Base-by-base conservation (phyloP, 2,888 invertebrate genomes). In the Pherbina coryleti region DNA sequence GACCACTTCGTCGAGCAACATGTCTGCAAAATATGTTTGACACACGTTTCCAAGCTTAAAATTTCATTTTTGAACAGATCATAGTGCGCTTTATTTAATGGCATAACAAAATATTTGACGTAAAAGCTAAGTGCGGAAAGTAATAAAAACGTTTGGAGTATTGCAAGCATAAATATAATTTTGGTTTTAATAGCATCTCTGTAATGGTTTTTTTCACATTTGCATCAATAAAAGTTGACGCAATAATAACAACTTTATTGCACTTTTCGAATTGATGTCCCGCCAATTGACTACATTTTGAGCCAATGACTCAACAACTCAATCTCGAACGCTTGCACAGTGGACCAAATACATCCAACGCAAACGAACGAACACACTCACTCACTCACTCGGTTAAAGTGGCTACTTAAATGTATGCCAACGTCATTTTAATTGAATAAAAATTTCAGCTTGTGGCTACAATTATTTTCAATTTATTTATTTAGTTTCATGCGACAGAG, bases 381-480 rank as follows among this genome's bases (percentile, higher is more conserved):
- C 49, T 19, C 22, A 69, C 31, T 31, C 69, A 49, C n/a, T 19
- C 37, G 3, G 4, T 14, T 44, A 37, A 44, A 25, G 31, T 31
- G 44, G 69, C 44, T 37, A 28, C 69, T 51, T 49, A 49, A 49
- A 69, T 37, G 9, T 44, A 22, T 44, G 25, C 25, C 69, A 69
- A 22, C 49, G 37, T 44, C 44, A 44, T 44, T 44, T 44, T 14
- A 44, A 44, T 44, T 44, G 44, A 44, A 44, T 44, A 44, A 44
- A 44, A 3, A 44, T 44, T 44, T 57, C 57, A 67, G 75, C 75
- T 70, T 73, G 75, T 71, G 69, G 78, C 78, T 75, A 75, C 64
- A 78, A 78, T 78, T 78, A 75, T 78, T 75, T 78, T 69, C 78
- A 70, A 78, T 78, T 78, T 78, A 78, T 71, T 72, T 51, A 37